Base-by-base conservation (phyloP, 2,113 vertebrate genomes). In the Etheostoma spectabile region DNA sequence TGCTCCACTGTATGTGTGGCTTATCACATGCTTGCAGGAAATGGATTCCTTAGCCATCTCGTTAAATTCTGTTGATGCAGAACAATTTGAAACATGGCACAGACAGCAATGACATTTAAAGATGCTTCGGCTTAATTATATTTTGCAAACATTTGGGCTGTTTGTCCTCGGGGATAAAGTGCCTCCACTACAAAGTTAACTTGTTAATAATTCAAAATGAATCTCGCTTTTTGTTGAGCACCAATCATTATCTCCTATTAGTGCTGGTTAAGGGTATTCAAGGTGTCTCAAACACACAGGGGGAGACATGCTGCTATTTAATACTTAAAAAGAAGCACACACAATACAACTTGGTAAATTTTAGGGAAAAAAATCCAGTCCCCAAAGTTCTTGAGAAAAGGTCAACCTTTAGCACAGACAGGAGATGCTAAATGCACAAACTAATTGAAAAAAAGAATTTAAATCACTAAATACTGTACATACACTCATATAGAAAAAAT, bases 1-100 rank as follows among this genome's bases (percentile, higher is more conserved):
- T 97, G 96, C 96, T 96, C 95, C 96, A 97, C 97, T 97, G 97
- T 98, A 97, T 97, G 97, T 97, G 96, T 94, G 96, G 96, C 98
- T 99, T 99, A 99, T 99, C 98, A 95, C 97, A 91, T 96, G 95
- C 96, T 96, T 96, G 93, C 98, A 99, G 98, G 97, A 98, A 97
- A 97, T 96, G 95, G 97, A 97, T 98, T 97, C 96, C 96, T 98
- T 97, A 96, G 97, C 97, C 97, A 99, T 97, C 98, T 99, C 97
- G 97, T 99, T 98, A 99, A 98, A 98, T 98, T 98, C 97, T 98
- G 97, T 98, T 98, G 97, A 99, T 99, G 98, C 98, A 98, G 97
- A 99, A 99, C 97, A 99, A 99, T 99, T 99, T 98, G 97, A 99
- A 99, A 97, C 96, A 97, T 97, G 98, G 97, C 97, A 98, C 97